A percentile compares a stretch with the other conserved stretches of the same genome.
These are phyloP conservation scores for Condylura cristata DNA, from an alignment of 2,113 vertebrate species.

Conservation along the genomic window DNA sequence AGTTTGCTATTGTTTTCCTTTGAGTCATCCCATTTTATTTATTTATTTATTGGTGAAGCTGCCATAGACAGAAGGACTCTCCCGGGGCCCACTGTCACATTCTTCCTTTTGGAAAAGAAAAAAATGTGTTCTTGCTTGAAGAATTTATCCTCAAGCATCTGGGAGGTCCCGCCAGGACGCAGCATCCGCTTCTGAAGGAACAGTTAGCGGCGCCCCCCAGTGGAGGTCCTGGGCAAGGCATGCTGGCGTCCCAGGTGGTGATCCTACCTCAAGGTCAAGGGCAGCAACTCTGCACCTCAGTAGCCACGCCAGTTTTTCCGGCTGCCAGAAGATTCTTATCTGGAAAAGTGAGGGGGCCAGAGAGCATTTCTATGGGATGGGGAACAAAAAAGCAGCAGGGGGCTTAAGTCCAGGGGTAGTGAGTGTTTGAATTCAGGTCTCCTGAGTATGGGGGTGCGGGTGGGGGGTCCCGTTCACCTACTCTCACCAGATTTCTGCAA, in stretches of 20 bases:
- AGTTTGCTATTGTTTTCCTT: background rate
- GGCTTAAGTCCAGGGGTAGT: background rate
- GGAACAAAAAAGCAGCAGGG: background rate
- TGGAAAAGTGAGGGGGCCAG: background rate
- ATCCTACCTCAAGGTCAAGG: background rate
- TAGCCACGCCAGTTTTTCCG: background rate
- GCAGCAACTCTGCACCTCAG: too few species aligned
- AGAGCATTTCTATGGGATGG: too few species aligned
- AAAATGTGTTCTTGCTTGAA: background rate
- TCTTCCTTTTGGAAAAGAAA: background rate
- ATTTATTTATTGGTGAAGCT: background rate
- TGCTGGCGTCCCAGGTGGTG: rapidly evolving
- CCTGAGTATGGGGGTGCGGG: background rate
- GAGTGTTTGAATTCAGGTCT: background rate
- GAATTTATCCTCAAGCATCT: background rate
- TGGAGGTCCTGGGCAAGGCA: background rate
- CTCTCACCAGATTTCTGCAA: background rate
- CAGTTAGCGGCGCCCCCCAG: background rate
- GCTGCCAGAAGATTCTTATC: background rate
- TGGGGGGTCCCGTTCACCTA: background rate
- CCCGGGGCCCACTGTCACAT: background rate
- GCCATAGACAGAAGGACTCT: background rate
- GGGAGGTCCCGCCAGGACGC: rapidly evolving
- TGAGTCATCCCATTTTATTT: background rate
- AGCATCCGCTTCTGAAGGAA: background rate